Base-by-base conservation (phyloP, 2,797 vertebrate species). In the Paramormyrops hopkinsi region DNA sequence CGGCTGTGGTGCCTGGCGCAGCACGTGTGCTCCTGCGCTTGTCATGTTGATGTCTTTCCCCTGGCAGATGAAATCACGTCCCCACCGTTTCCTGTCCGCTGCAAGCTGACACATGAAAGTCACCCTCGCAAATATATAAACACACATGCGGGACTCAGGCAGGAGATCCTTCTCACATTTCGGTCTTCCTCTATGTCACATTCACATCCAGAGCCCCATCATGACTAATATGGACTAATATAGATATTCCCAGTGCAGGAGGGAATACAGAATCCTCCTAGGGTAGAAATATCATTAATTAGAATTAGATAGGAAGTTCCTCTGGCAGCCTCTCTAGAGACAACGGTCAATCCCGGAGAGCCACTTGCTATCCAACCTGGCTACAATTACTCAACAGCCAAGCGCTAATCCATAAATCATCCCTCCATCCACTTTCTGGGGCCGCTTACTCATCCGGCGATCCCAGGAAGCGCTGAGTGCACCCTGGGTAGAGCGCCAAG, bases 71-170 rank as follows among this genome's bases (percentile, higher is more conserved):
- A 87, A 46, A n/a, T 25, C 41, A 88, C 44, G 2, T 48, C 46
- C 41, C 37, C 87, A 22, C 4, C 11, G 8, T 25, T 65, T 65
- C 59, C 41, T 65, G 17, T 44, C 44, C 11, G 69, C 37, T 22
- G 59, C 59, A 48, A 65, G 87, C 59, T 50, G 87, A 69, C 87
- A 76, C 65, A 87, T 87, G 53, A 53, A 87, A 87, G 53, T 46
- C 53, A 85, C n/a, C 19, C 54, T 29, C 8, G 33, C 82, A 59
- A 54, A 51, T 54, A 89, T 59, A 86, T 53, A 69, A 59, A 59
- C 82, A 89, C 54, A 69, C 44, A 37, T 22, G 65, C 22, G 44
- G 44, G 56, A n/a, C 54, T 29, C n/a, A 22, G 6, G 62, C 37
- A 19, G 12, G 17, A 85, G 48, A 48, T 56, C 59, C 54, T 53